phyloP scores from a whole-genome alignment of 2,797 vertebrate species.

The Clamator glandarius region DNA sequence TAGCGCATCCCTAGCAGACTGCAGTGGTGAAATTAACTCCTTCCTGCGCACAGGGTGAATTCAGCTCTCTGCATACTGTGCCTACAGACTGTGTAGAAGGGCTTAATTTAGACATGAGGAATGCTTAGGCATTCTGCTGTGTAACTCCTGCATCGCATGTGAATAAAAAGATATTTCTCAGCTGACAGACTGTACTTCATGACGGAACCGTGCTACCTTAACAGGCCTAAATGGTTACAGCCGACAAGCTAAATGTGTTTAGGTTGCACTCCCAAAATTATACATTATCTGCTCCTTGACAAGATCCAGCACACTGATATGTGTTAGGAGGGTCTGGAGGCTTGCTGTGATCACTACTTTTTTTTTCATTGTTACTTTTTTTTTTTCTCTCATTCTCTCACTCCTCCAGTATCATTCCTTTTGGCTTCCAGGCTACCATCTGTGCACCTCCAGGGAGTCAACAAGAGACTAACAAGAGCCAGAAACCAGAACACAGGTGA shows the following conservation, averaged over 20 bases:
- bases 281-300: conserved; percentile 23
- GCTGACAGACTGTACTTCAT: neutral
- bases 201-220: neutral
- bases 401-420: conserved; percentile 7
- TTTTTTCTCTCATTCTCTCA: neutral
- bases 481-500: conserved; percentile 53
- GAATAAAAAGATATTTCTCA: neutral
- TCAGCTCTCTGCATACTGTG: neutral
- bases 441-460: conserved; percentile 49
- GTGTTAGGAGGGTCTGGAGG: neutral
- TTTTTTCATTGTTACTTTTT: neutral
- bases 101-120: neutral
- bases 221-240: neutral
- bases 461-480: conserved; percentile 3
- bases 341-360: neutral
- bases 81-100: neutral
- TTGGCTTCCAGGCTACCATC: conserved; percentile 57
- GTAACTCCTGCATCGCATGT: neutral
- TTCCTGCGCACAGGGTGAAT: neutral
- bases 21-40: neutral
- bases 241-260: conserved; percentile 11
- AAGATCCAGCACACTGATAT: conserved; percentile 21
- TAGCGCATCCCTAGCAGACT: neutral
- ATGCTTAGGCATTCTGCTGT: neutral
- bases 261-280: conserved; percentile 30